phyloP scores from a whole-genome alignment of 1,140 invertebrate species.

The Tenebrio molitor region DNA sequence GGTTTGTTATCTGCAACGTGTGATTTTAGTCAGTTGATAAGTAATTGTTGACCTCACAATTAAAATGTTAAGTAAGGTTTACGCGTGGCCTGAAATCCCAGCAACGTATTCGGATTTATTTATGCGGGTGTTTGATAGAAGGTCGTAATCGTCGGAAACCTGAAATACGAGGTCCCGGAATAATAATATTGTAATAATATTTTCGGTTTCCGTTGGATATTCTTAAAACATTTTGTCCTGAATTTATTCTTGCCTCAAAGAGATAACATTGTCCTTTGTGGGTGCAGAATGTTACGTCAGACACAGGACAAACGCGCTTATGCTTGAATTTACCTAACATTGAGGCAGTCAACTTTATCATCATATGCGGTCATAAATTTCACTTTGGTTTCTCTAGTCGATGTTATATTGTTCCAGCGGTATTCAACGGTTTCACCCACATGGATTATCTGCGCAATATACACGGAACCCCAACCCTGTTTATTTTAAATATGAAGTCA shows the following conservation, averaged over 20 bases:
- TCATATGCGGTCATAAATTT: slow-evolving; percentile 45
- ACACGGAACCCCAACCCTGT: slow-evolving; percentile 22
- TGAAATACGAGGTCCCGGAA: background rate
- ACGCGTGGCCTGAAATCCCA: too few relatives aligned
- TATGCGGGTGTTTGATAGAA: slow-evolving; percentile 17
- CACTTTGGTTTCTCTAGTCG: slow-evolving; percentile 45
- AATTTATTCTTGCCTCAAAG: slow-evolving; percentile 33
- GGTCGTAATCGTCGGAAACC: background rate
- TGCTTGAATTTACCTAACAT: slow-evolving; percentile 44
- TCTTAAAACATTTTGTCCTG: slow-evolving; percentile 28
- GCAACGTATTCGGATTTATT: slow-evolving; percentile 8
- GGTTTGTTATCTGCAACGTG: too few relatives aligned
- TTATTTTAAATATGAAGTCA: slow-evolving; percentile 43
- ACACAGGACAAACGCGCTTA: slow-evolving; percentile 42
- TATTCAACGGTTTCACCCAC: slow-evolving; percentile 46
- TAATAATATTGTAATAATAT: slow-evolving; percentile 34
- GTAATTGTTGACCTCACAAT: too few relatives aligned
- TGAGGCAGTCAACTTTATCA: slow-evolving; percentile 42
- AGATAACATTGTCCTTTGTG: slow-evolving; percentile 47
- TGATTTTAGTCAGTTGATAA: too few relatives aligned
- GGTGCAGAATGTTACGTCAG: slow-evolving; percentile 42
- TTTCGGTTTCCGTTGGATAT: slow-evolving; percentile 28
- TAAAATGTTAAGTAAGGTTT: too few relatives aligned
- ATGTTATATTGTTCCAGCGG: slow-evolving; percentile 45
- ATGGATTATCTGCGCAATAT: slow-evolving; percentile 44